A percentile compares a stretch with the other conserved stretches of the same genome.
phyloP scores from a whole-genome alignment of 1,140 invertebrate genomes.

The Cataglyphis hispanica region DNA sequence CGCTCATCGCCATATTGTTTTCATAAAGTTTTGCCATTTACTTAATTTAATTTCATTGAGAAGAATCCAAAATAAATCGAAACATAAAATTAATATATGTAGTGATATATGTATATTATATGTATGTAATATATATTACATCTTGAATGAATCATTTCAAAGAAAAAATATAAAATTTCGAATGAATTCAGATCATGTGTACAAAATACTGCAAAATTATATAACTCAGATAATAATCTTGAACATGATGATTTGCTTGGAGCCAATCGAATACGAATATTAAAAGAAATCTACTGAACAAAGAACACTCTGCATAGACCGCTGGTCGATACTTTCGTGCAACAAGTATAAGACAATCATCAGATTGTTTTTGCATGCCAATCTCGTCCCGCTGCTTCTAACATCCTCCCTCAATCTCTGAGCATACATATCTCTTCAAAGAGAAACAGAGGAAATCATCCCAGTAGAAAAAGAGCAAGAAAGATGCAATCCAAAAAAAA shows the following conservation, averaged over 20 bases:
- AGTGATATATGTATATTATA: too few relatives aligned
- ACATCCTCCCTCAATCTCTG: constrained; percentile 28
- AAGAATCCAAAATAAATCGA: too few relatives aligned
- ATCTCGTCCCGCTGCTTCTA: constrained; percentile 72
- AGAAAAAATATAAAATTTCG: neutral
- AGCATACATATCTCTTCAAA: constrained; percentile 11
- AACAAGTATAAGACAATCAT: constrained; percentile 84
- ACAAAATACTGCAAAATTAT: neutral
- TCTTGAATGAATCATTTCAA: too few relatives aligned
- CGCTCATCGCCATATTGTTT: too few relatives aligned
- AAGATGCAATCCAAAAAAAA: constrained; percentile 20
- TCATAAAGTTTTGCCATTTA: too few relatives aligned
- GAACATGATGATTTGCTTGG: neutral
- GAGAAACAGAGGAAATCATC: constrained; percentile 5
- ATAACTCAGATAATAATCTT: neutral
- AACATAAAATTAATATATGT: too few relatives aligned
- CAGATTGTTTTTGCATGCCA: constrained; percentile 83
- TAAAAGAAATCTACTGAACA: constrained; percentile 1
- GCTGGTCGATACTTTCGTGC: constrained; percentile 69
- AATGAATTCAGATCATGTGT: neutral
- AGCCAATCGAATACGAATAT: neutral
- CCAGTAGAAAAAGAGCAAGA: constrained; percentile 23
- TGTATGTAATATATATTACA: too few relatives aligned
- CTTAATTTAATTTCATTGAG: too few relatives aligned
- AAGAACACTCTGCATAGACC: neutral